phyloP scores from a whole-genome alignment of 2,888 invertebrate species.

The Pheosia tremula region DNA sequence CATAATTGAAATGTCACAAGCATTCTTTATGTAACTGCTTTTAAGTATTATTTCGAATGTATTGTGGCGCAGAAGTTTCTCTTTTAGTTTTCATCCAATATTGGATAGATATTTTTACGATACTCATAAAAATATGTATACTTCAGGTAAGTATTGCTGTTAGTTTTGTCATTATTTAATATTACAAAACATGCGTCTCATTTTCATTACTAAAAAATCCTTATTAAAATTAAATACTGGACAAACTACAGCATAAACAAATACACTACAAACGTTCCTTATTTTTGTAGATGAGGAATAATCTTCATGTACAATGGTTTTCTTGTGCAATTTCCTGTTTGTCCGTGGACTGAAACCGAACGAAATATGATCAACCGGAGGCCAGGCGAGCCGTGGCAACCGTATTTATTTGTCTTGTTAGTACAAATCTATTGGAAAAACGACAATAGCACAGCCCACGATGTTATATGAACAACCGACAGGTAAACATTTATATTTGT shows the following conservation, averaged over 20 bases:
- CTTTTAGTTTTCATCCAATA: background rate
- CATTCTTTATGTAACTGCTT: slow-evolving; percentile 52
- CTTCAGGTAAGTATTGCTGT: no score
- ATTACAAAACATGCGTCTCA: no score
- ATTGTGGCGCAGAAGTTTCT: background rate
- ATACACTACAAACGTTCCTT: slow-evolving; percentile 3
- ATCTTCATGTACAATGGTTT: slow-evolving; percentile 29
- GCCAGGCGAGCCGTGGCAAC: slow-evolving; percentile 41
- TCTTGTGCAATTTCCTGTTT: slow-evolving; percentile 57
- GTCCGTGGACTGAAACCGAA: slow-evolving; percentile 41
- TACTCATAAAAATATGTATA: no score
- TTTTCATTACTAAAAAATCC: no score
- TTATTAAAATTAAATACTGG: background rate
- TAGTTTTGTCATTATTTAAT: no score
- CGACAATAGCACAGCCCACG: slow-evolving; percentile 49
- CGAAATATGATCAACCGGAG: slow-evolving; percentile 65
- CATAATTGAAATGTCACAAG: slow-evolving; percentile 71
- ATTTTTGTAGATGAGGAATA: slow-evolving; percentile 26
- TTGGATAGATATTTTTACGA: background rate
- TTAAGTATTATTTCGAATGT: slow-evolving; percentile 20
- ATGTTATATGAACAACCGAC: slow-evolving; percentile 40
- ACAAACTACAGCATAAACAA: background rate
- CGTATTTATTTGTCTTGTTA: slow-evolving; percentile 72
- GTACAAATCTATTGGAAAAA: slow-evolving; percentile 71
- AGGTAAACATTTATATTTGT: slow-evolving; percentile 39